These are phyloP conservation scores for Pogoniulus pusillus DNA, from an alignment of 2,797 vertebrate species.

Conservation along the genomic window DNA sequence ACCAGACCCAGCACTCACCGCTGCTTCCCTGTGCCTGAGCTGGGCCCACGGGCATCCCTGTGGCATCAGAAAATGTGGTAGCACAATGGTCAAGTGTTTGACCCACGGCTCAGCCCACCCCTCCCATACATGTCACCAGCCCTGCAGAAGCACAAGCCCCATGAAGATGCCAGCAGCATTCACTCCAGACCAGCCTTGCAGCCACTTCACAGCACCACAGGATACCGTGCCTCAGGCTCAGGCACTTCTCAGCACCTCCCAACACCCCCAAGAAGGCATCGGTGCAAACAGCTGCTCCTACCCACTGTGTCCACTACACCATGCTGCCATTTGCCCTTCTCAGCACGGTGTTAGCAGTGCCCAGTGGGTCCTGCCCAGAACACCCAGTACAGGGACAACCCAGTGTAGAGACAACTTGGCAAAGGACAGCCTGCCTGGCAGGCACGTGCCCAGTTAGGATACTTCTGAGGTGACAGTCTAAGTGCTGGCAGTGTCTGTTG, in stretches of 20 bases:
- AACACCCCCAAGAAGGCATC: neutral
- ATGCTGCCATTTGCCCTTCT: neutral
- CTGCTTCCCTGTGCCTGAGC: neutral
- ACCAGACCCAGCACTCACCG: neutral
- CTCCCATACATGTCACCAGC: accelerated
- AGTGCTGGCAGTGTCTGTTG: neutral
- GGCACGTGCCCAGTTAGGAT: neutral
- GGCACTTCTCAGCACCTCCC: neutral
- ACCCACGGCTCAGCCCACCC: neutral
- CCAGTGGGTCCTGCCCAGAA: neutral
- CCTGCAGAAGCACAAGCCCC: neutral
- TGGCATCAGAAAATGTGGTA: neutral
- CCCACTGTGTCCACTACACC: neutral
- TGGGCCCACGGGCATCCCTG: neutral
- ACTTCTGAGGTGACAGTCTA: neutral
- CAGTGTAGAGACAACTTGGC: too few relatives aligned
- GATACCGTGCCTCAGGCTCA: neutral
- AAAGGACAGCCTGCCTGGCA: neutral
- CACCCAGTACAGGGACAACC: neutral
- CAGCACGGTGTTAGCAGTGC: neutral
- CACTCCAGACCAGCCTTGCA: neutral
- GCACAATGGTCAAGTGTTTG: neutral
- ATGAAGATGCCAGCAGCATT: accelerated
- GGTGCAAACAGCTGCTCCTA: neutral
- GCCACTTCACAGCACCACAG: neutral